These are phyloP conservation scores for Scrobipalpa costella DNA, from an alignment of 2,888 invertebrate species.

Conservation along the genomic window DNA sequence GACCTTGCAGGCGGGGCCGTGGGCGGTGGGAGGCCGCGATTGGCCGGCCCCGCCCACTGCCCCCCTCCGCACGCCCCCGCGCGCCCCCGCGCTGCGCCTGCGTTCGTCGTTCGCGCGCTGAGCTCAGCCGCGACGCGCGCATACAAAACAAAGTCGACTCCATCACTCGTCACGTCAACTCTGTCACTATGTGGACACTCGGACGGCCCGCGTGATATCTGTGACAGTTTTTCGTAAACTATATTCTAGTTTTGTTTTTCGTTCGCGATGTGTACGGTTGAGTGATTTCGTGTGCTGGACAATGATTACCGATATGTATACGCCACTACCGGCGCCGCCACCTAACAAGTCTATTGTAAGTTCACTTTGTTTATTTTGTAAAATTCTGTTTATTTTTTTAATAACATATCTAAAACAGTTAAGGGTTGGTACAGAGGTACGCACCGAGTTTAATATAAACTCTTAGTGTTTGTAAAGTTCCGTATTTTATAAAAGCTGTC, in stretches of 20 bases:
- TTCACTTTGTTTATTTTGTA: slow-evolving; percentile 33
- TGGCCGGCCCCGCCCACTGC: slow-evolving; percentile 58
- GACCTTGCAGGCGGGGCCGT: slow-evolving; percentile 78
- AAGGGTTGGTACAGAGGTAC: no score
- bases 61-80: no score
- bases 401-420: no score
- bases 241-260: slow-evolving; percentile 15
- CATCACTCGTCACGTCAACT: slow-evolving; percentile 24
- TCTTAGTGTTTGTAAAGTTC: no score
- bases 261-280: slow-evolving; percentile 40
- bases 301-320: slow-evolving; percentile 78
- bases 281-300: slow-evolving; percentile 56
- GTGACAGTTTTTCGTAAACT: slow-evolving; percentile 37
- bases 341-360: slow-evolving; percentile 72
- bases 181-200: slow-evolving; percentile 44
- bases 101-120: slow-evolving; percentile 45
- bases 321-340: slow-evolving; percentile 70
- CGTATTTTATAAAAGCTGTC: no score
- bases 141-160: slow-evolving; percentile 35
- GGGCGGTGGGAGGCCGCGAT: slow-evolving; percentile 71
- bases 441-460: no score
- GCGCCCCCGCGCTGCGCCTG: slow-evolving; percentile 42
- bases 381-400: neutral
- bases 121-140: slow-evolving; percentile 36
- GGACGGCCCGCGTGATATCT: slow-evolving; percentile 25